These are phyloP conservation scores for Spermophilus dauricus DNA, from an alignment of 2,113 vertebrate genomes.

Conservation along the genomic window DNA sequence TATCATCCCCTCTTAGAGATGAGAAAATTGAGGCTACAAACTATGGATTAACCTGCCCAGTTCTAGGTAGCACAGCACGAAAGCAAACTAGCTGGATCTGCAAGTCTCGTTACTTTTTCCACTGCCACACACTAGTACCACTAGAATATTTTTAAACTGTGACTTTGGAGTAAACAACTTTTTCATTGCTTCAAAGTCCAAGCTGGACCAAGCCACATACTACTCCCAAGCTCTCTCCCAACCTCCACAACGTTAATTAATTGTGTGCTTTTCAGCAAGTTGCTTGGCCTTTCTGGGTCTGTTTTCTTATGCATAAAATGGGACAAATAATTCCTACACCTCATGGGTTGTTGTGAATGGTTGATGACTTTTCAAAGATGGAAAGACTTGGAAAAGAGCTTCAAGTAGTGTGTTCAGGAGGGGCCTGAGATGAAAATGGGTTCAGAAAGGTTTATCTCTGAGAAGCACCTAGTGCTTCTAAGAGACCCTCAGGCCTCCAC, in stretches of 20 bases:
- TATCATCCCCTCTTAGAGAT: slow-evolving; percentile 37
- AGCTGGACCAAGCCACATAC: slow-evolving; percentile 39
- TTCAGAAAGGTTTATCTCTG: background rate
- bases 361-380: slow-evolving; percentile 42
- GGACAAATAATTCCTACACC: background rate
- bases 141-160: slow-evolving; percentile 71
- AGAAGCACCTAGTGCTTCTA: background rate
- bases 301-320: slow-evolving; percentile 18
- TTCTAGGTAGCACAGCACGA: slow-evolving; percentile 10
- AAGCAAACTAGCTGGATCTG: slow-evolving; percentile 19
- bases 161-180: slow-evolving; percentile 70
- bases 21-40: slow-evolving; percentile 39
- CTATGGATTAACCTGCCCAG: background rate
- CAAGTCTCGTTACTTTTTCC: slow-evolving; percentile 58
- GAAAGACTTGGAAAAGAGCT: slow-evolving; percentile 52
- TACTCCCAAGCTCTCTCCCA: background rate
- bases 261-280: slow-evolving; percentile 65
- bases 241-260: background rate
- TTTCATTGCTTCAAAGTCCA: slow-evolving; percentile 69
- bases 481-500: background rate
- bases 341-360: slow-evolving; percentile 27
- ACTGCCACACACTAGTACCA: background rate
- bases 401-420: background rate
- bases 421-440: background rate
- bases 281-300: slow-evolving; percentile 6